Conservation (phyloP, 2,113 vertebrate species). For the Clarias macrocephalus region DNA sequence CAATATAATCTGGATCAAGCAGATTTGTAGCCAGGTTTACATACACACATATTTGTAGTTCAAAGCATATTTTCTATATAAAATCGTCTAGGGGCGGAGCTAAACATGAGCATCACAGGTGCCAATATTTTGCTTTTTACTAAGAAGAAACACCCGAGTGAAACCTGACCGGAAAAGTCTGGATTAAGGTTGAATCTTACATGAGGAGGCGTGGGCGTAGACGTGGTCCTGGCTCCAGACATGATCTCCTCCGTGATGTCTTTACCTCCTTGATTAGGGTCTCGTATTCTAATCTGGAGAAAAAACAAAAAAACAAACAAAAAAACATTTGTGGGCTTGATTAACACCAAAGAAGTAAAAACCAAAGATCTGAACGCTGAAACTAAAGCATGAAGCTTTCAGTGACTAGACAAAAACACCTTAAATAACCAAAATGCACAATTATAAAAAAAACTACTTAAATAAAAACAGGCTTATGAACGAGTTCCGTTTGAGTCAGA, state of each 20-base stretch:
- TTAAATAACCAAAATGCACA: not conserved
- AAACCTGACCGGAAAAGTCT: not conserved
- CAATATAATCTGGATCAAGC: not conserved
- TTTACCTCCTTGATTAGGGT: constrained; percentile 94
- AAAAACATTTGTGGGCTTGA: not conserved
- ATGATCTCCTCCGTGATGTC: constrained; percentile 98
- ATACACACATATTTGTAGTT: not conserved
- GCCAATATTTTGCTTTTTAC: not conserved
- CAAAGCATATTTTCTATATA: too few species aligned
- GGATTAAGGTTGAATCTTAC: constrained; percentile 63
- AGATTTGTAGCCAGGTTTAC: not conserved
- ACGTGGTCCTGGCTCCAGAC: constrained; percentile 89
- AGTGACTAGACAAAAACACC: not conserved
- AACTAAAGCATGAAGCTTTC: not conserved
- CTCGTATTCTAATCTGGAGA: constrained; percentile 92
- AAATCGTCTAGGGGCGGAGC: not conserved
- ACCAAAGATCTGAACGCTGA: constrained; percentile 43
- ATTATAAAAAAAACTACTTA: not conserved
- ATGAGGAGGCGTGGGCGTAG: constrained; percentile 94
- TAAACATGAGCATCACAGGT: not conserved
- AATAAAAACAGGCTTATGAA: not conserved
- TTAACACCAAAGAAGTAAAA: not conserved
- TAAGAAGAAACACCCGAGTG: too few species aligned
- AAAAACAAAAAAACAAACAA: not conserved
- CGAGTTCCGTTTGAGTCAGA: too few species aligned